phyloP scores from a whole-genome alignment of 1,140 invertebrate genomes.

The Drosophila watanabei region DNA sequence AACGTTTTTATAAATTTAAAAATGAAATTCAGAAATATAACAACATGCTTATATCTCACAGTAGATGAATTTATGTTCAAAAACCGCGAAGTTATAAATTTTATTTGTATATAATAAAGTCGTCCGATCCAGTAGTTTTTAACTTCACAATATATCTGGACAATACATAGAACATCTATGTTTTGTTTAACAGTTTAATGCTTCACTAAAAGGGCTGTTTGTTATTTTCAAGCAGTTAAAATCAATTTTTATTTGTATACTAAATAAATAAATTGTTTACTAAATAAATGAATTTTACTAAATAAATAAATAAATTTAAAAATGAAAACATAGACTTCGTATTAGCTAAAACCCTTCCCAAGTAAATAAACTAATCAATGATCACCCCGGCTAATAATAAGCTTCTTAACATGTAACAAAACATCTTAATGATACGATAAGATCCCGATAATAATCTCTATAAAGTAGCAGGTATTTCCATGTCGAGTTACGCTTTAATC shows the following conservation, averaged over 20 bases:
- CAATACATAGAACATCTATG: too few species aligned
- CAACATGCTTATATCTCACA: too few species aligned
- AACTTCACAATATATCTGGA: too few species aligned
- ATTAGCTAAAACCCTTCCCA: not conserved
- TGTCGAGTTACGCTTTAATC: constrained; percentile 9
- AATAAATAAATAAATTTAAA: not conserved
- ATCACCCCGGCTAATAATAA: not conserved
- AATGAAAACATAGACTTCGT: not conserved
- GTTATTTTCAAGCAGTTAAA: not conserved
- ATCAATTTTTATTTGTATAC: not conserved
- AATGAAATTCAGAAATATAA: too few species aligned
- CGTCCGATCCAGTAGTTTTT: too few species aligned
- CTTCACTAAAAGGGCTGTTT: not conserved
- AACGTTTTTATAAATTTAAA: too few species aligned
- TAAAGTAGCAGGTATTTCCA: constrained; percentile 10
- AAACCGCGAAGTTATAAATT: too few species aligned
- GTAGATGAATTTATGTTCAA: too few species aligned
- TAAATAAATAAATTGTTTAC: constrained; percentile 1
- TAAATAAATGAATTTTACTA: not conserved
- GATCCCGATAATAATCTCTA: not conserved
- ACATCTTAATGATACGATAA: not conserved
- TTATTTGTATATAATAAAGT: too few species aligned
- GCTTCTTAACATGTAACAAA: constrained; percentile 8
- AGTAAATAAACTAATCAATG: not conserved
- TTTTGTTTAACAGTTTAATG: too few species aligned